Evolutionary conservation across 2,797 vertebrate species (phyloP).

Genomic region (Hemitrygon akajei): DNA sequence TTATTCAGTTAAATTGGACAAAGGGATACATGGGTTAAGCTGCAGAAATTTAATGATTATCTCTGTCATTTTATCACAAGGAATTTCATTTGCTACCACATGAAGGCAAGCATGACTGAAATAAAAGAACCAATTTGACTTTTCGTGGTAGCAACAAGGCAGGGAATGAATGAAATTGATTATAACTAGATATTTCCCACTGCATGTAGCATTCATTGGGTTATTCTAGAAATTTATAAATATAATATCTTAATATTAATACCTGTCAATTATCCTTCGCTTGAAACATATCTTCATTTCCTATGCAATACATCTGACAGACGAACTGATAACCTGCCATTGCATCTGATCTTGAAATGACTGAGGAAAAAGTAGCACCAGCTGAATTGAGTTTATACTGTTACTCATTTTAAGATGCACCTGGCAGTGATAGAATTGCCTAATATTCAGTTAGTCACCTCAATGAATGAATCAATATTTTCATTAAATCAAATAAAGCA

Average conservation of each 20-base stretch:
- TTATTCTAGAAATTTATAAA: not conserved
- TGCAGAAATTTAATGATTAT: constrained; percentile 1
- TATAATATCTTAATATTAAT: not conserved
- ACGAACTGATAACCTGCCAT: not conserved
- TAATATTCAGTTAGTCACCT: too few relatives aligned
- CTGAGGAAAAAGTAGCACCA: not conserved
- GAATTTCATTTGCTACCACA: not conserved
- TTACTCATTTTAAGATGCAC: not conserved
- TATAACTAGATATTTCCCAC: not conserved
- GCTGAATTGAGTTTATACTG: not conserved
- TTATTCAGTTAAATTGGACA: not conserved
- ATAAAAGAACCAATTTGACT: not conserved
- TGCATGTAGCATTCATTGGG: not conserved
- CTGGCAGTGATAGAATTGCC: not conserved
- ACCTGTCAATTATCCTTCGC: not conserved
- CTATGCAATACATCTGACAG: not conserved
- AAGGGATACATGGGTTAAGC: not conserved
- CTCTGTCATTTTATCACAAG: not conserved
- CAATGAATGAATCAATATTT: not conserved
- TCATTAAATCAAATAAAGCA: not conserved
- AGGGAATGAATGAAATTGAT: not conserved
- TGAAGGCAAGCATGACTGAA: not conserved
- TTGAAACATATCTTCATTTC: not conserved
- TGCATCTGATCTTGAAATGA: constrained; percentile 7
- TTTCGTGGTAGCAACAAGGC: not conserved